phyloP scores from a whole-genome alignment of 2,888 invertebrate genomes.

The Papilio elwesi region DNA sequence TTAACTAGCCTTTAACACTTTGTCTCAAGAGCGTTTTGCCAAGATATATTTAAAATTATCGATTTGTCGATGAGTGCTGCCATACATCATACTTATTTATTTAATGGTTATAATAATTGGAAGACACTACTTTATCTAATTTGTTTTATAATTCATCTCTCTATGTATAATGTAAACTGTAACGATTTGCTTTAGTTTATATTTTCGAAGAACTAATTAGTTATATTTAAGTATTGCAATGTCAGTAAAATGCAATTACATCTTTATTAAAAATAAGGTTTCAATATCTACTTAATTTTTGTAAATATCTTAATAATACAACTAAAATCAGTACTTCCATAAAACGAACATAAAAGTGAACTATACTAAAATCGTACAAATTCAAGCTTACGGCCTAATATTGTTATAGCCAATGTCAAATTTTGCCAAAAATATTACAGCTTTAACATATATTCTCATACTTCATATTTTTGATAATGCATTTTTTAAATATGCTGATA shows the following conservation, averaged over 20 bases:
- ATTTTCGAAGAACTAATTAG: not conserved
- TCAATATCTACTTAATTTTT: not conserved
- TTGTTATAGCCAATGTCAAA: not conserved
- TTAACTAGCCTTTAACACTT: not conserved
- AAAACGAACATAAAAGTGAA: too few species aligned
- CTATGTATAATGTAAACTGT: not conserved
- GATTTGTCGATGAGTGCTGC: conserved; percentile 7
- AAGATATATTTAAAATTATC: conserved; percentile 1
- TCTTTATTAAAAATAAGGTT: not conserved
- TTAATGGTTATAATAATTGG: not conserved
- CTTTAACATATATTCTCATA: not conserved
- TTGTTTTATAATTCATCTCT: too few species aligned
- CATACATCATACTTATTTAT: conserved; percentile 5
- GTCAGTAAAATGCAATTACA: not conserved
- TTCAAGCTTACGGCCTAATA: not conserved
- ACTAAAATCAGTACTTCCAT: not conserved
- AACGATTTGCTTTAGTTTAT: not conserved
- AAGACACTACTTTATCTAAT: not conserved
- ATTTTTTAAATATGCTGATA: not conserved
- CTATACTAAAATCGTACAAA: not conserved
- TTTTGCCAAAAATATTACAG: conserved; percentile 9
- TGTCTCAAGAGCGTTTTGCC: conserved; percentile 1
- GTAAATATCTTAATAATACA: not conserved
- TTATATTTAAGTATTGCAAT: not conserved
- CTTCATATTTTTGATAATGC: conserved; percentile 31